Percentiles rank a stretch among this genome's conserved stretches.
Evolutionary conservation across 2,888 invertebrate genomes (phyloP).

Genomic region (Drosophila colorata): DNA sequence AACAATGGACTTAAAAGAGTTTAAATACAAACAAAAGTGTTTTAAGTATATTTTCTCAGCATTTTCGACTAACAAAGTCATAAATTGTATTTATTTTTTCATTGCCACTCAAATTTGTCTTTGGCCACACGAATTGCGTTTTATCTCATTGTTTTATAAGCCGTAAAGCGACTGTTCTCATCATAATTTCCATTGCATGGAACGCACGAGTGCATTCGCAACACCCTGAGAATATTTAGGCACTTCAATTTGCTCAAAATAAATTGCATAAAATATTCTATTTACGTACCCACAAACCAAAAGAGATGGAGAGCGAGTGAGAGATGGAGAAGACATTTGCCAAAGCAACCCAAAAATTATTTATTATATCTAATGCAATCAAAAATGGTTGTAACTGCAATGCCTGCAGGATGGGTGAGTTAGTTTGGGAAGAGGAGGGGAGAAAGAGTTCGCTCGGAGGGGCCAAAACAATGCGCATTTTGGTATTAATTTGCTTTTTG

Average conservation of each 20-base stretch:
- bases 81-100: constrained; percentile 16
- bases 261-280: constrained; percentile 79
- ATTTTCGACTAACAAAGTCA: neutral
- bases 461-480: constrained; percentile 56
- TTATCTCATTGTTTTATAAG: constrained; percentile 27
- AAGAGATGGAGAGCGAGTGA: neutral
- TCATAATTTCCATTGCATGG: constrained; percentile 54
- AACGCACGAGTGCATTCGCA: constrained; percentile 73
- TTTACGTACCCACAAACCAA: constrained; percentile 61
- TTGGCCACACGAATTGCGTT: constrained; percentile 10
- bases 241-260: constrained; percentile 65
- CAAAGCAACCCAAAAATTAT: constrained; percentile 38
- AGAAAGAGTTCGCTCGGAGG: neutral
- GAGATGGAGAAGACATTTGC: neutral
- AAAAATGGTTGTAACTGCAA: constrained; percentile 66
- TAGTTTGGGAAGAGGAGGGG: neutral
- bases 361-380: constrained; percentile 71
- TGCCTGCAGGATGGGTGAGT: constrained; percentile 45
- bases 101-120: constrained; percentile 26
- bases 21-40: too few relatives aligned
- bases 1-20: too few relatives aligned
- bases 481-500: constrained; percentile 48
- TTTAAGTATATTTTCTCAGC: neutral
- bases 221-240: constrained; percentile 64
- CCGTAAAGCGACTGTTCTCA: constrained; percentile 8